A percentile compares a stretch with the other conserved stretches of the same genome.
Evolutionary conservation across 2,888 invertebrate species (phyloP).

Genomic region (Protodeltote pygarga): DNA sequence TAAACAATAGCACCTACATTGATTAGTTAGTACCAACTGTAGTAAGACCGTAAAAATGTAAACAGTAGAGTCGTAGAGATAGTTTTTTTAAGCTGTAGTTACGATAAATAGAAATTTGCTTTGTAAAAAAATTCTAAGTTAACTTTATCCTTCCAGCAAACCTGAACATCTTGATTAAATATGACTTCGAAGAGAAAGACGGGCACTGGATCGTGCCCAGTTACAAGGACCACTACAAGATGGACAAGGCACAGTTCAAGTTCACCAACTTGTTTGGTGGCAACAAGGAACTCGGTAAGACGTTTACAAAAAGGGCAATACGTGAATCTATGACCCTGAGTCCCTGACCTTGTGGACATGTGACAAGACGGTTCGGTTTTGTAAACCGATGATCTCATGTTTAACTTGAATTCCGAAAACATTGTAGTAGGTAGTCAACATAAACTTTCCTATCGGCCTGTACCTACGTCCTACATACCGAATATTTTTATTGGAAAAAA

Average conservation of each 20-base stretch:
- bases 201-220: conserved; percentile 75
- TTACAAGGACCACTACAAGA: conserved; percentile 79
- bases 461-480: no score
- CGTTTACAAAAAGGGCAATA: conserved; percentile 3
- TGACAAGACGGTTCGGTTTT: neutral
- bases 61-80: no score
- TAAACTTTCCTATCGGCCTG: neutral
- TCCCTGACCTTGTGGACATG: conserved; percentile 12
- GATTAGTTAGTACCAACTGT: no score
- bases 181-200: conserved; percentile 72
- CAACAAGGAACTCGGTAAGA: conserved; percentile 78
- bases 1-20: neutral
- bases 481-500: no score
- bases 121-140: neutral
- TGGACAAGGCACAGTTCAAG: conserved; percentile 81
- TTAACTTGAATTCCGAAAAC: neutral
- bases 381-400: conserved; percentile 13
- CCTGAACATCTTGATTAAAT: conserved; percentile 78
- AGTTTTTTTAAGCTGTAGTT: no score
- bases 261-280: conserved; percentile 82
- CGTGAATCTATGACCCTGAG: neutral
- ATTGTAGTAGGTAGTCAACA: neutral
- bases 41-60: no score
- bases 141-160: conserved; percentile 65
- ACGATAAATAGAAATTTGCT: no score